Percentiles rank a stretch among this genome's conserved stretches.
Conservation (phyloP, 2,888 invertebrate genomes). For the Caenorhabditis auriculariae region DNA sequence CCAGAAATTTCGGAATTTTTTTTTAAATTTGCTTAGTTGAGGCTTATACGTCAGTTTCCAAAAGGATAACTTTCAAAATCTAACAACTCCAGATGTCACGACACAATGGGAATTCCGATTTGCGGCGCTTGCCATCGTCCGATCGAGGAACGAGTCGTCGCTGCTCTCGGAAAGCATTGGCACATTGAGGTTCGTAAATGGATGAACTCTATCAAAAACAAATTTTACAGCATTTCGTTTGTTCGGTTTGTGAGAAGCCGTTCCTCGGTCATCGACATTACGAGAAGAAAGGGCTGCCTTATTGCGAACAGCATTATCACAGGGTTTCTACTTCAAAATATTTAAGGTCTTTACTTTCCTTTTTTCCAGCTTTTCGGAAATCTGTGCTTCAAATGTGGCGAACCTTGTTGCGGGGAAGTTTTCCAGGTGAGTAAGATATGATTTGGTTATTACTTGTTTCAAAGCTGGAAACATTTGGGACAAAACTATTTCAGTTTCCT, state of each 20-base stretch:
- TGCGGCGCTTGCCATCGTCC: constrained; percentile 98
- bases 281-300: constrained; percentile 95
- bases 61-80: too few species aligned
- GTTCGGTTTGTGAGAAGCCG: constrained; percentile 98
- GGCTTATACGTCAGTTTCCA: too few species aligned
- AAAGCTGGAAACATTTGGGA: too few species aligned
- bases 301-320: constrained; percentile 98
- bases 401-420: constrained; percentile 88
- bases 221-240: constrained; percentile 86
- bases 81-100: constrained; percentile 29
- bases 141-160: constrained; percentile 96
- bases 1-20: too few species aligned
- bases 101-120: constrained; percentile 78
- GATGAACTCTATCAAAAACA: neutral
- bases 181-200: constrained; percentile 78
- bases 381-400: constrained; percentile 96
- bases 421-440: too few species aligned
- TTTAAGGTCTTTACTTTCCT: neutral
- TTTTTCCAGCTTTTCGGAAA: constrained; percentile 86
- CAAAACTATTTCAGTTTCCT: too few species aligned
- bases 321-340: constrained; percentile 60
- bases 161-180: constrained; percentile 96
- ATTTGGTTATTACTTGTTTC: too few species aligned
- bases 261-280: constrained; percentile 98
- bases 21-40: too few species aligned